Evolutionary conservation across 2,113 vertebrate genomes (phyloP).

Genomic region (Numida meleagris): DNA sequence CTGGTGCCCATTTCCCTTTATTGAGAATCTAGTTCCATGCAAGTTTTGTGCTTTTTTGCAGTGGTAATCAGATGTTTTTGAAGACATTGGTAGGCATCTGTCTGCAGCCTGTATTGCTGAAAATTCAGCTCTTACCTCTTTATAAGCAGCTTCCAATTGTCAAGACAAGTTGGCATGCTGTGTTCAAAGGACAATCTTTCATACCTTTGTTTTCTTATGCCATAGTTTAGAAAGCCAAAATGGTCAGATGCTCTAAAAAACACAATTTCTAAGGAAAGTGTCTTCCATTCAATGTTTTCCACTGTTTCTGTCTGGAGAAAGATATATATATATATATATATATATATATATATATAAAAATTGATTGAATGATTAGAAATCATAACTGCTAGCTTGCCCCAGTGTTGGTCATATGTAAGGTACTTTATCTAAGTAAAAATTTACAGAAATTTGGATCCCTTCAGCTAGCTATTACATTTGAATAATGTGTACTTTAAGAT

Average conservation of each 20-base stretch:
- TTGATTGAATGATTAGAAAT: not conserved
- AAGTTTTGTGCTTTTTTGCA: not conserved
- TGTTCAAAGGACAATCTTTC: not conserved
- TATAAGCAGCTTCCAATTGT: not conserved
- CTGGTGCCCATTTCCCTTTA: not conserved
- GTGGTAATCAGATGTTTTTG: not conserved
- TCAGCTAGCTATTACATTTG: not conserved
- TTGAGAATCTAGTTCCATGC: not conserved
- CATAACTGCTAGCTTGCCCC: not conserved
- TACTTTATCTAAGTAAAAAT: not conserved
- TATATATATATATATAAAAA: no score
- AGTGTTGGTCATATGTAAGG: not conserved
- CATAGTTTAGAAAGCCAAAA: not conserved
- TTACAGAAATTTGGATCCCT: not conserved
- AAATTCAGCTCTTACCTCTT: not conserved
- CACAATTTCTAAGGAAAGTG: not conserved
- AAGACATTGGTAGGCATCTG: not conserved
- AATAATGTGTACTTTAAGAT: not conserved
- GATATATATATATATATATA: no score
- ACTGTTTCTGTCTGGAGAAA: not conserved
- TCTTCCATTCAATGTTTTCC: not conserved
- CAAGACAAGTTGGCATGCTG: not conserved
- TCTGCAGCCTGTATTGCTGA: not conserved
- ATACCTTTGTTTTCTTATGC: not conserved
- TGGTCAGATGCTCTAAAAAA: not conserved